These are phyloP conservation scores for Phycodurus eques DNA, from an alignment of 2,113 vertebrate species.

Conservation along the genomic window DNA sequence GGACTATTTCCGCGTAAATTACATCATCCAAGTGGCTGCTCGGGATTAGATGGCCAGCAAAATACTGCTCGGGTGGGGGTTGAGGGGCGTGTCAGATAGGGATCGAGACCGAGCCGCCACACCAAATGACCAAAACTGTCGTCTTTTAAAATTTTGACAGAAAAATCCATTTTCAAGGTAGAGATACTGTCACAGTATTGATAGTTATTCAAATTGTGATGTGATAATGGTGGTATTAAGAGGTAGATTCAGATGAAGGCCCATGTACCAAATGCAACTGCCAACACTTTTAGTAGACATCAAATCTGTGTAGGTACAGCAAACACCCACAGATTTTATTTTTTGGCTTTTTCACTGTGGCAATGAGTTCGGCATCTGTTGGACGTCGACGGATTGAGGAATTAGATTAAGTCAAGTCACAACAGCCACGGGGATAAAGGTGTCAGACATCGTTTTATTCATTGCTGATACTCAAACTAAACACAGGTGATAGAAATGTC, in stretches of 20 bases:
- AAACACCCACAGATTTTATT: slow-evolving; percentile 9
- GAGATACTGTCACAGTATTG: no score
- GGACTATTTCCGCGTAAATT: slow-evolving; percentile 33
- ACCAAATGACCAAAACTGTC: not conserved
- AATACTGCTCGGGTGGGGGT: slow-evolving; percentile 23
- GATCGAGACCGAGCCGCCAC: not conserved
- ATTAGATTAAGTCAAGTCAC: slow-evolving; percentile 9
- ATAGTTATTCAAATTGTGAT: no score
- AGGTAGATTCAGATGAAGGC: no score
- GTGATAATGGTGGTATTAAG: no score
- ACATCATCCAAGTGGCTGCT: slow-evolving; percentile 22
- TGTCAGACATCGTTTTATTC: not conserved
- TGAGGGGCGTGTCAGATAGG: not conserved
- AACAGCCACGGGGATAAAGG: slow-evolving; percentile 14
- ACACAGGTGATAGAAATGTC: not conserved
- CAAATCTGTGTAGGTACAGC: slow-evolving; percentile 16
- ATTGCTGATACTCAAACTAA: not conserved
- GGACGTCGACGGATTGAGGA: slow-evolving; percentile 2
- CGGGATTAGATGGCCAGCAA: slow-evolving; percentile 42
- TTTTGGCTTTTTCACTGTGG: not conserved
- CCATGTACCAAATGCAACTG: no score
- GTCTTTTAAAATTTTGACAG: not conserved
- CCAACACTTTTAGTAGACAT: not conserved
- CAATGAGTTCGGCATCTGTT: not conserved
- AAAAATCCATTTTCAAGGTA: no score